These are phyloP conservation scores for Hydrocynus forskahlii DNA, from an alignment of 2,797 vertebrate genomes.

Conservation along the genomic window DNA sequence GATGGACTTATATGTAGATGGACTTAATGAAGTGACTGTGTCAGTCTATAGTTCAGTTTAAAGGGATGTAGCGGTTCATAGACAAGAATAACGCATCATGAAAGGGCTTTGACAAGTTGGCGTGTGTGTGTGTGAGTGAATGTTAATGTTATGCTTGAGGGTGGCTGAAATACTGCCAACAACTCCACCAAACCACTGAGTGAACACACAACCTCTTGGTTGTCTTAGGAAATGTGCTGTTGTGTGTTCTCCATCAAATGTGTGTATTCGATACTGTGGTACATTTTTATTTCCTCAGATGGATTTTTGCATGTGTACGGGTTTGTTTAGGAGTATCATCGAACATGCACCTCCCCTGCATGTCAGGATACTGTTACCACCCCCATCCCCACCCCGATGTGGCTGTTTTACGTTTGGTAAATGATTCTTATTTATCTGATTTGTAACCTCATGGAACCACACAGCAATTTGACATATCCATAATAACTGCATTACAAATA, in stretches of 20 bases:
- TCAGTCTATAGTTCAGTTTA: neutral
- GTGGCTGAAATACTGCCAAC: constrained; percentile 37
- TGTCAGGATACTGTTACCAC: constrained; percentile 55
- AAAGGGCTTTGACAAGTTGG: constrained; percentile 37
- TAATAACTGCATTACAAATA: constrained; percentile 77
- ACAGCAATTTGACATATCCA: constrained; percentile 73
- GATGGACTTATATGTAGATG: too few species aligned
- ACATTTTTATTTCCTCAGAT: constrained; percentile 45
- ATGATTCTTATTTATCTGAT: constrained; percentile 80
- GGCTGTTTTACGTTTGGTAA: constrained; percentile 59
- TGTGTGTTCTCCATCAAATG: constrained; percentile 34
- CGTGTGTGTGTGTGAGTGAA: constrained; percentile 26
- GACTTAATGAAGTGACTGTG: too few species aligned
- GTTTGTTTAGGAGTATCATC: constrained; percentile 53
- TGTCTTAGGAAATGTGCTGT: constrained; percentile 25
- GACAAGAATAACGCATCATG: constrained; percentile 26
- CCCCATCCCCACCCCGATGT: constrained; percentile 45
- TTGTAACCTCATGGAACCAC: constrained; percentile 73
- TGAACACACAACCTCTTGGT: constrained; percentile 13
- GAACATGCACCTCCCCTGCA: constrained; percentile 62
- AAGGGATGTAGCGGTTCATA: neutral
- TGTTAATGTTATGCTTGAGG: constrained; percentile 21
- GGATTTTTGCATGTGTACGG: constrained; percentile 50
- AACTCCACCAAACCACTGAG: constrained; percentile 16
- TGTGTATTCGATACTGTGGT: constrained; percentile 54